Base-by-base conservation (phyloP, 1,140 invertebrate genomes). In the Polypedilum vanderplanki region DNA sequence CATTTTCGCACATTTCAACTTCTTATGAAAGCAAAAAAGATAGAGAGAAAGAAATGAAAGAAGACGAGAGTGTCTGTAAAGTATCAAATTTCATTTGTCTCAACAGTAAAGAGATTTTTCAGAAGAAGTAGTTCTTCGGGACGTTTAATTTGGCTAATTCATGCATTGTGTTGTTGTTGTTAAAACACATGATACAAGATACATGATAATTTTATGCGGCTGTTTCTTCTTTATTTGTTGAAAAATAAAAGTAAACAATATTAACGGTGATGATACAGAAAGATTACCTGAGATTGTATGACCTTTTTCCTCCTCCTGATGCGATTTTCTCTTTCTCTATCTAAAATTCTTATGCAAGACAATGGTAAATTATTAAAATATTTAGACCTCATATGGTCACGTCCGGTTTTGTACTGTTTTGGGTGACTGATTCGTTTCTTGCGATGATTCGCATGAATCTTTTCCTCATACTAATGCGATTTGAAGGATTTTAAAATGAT, bases 371-470 rank as follows among this genome's bases (percentile, higher is more conserved):
- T 70, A 70, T 70, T 70, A 70, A 70, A 70, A 70, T 70, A 70
- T 70, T 70, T 70, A 22, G 65, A 70, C 65, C 65, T 70, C 65
- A 70, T 70, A 70, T 70, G 65, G 65, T 70, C 65, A 70, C 65
- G 65, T 70, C 65, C 65, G 9, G 65, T 57, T 57, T 57, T 57
- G n/a, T 70, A 18, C 17, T 70, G 9, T 22, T 18, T 70, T 70
- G 18, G 20, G 18, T 70, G 24, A 33, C 24, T 33, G 24, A 33
- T 18, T 70, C 20, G 9, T 70, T 18, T 7, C 65, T 22, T 20
- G n/a, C 18, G 46, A 70, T 70, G 65, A 70, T 70, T 70, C 18
- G 18, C 65, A 70, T 70, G 18, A 22, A 70, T 22, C 9, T 70
- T 70, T 22, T 33, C 24, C 2, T 10, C 7, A 8, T 0, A 18